Percentiles rank a stretch among this genome's conserved stretches.
These are phyloP conservation scores for Bubalus kerabau DNA, from an alignment of 2,113 vertebrate species.

Conservation along the genomic window DNA sequence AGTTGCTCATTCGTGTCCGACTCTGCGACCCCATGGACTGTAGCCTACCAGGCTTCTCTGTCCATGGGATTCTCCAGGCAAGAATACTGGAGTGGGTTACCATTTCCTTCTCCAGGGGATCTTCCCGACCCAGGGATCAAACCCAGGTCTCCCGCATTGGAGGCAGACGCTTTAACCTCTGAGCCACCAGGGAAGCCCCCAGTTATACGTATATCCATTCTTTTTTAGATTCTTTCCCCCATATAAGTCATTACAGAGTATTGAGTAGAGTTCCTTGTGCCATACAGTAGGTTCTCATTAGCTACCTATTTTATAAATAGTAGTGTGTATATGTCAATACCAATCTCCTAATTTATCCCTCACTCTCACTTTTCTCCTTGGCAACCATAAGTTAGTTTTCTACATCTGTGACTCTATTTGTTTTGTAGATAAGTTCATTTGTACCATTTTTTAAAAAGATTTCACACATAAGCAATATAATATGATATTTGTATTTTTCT, in stretches of 20 bases:
- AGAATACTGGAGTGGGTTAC: too few relatives aligned
- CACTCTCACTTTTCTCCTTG: neutral
- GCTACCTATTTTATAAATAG: neutral
- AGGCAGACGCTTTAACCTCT: too few relatives aligned
- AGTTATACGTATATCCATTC: neutral
- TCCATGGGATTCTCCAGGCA: too few relatives aligned
- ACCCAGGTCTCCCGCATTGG: too few relatives aligned
- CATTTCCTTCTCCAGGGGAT: too few relatives aligned
- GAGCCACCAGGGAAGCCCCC: neutral
- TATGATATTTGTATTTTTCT: neutral
- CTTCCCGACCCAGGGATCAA: too few relatives aligned
- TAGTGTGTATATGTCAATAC: neutral
- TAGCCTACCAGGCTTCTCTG: too few relatives aligned
- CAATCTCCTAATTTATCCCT: neutral
- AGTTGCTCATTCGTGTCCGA: too few relatives aligned
- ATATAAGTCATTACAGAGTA: neutral
- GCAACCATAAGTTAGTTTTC: neutral
- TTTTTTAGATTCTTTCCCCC: neutral
- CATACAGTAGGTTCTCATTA: neutral
- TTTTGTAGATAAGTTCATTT: neutral
- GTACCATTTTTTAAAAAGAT: neutral
- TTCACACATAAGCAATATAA: neutral
- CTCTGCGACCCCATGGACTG: too few relatives aligned
- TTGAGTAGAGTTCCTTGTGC: neutral
- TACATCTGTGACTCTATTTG: neutral